These are phyloP conservation scores for Dissostichus mawsoni DNA, from an alignment of 2,113 vertebrate genomes.

Conservation along the genomic window DNA sequence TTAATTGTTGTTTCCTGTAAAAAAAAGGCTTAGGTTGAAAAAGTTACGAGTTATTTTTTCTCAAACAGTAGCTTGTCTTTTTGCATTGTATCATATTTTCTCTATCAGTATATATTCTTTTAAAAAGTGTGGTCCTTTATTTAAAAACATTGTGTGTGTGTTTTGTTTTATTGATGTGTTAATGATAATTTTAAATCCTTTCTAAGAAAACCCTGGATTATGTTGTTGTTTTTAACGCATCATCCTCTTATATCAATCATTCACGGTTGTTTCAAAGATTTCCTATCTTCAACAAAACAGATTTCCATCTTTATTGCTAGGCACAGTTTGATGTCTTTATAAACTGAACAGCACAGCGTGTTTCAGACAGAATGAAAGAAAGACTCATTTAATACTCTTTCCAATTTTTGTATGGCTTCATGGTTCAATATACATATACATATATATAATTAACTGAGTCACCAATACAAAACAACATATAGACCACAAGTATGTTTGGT, in stretches of 20 bases:
- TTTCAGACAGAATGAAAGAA: slow-evolving; percentile 4
- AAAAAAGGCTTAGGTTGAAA: neutral
- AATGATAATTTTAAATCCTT: neutral
- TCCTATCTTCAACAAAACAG: neutral
- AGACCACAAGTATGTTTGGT: slow-evolving; percentile 2
- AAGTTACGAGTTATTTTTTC: too few species aligned
- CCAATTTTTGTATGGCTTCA: neutral
- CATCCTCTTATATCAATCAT: slow-evolving; percentile 5
- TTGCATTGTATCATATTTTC: neutral
- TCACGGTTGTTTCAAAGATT: slow-evolving; percentile 2
- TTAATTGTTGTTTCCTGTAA: slow-evolving; percentile 1
- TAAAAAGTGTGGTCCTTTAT: neutral
- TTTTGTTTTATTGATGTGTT: neutral
- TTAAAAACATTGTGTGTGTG: neutral
- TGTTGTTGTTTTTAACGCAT: neutral
- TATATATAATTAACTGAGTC: slow-evolving; percentile 21
- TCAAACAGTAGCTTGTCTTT: too few species aligned
- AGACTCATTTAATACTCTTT: neutral
- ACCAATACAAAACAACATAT: slow-evolving; percentile 9
- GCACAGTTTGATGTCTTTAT: neutral
- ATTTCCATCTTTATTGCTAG: neutral
- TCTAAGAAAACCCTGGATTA: neutral
- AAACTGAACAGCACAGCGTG: neutral
- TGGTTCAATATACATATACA: neutral
- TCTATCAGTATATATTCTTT: neutral